A percentile compares a stretch with the other conserved stretches of the same genome.
phyloP scores from a whole-genome alignment of 2,113 vertebrate genomes.

The Hydropotes inermis region DNA sequence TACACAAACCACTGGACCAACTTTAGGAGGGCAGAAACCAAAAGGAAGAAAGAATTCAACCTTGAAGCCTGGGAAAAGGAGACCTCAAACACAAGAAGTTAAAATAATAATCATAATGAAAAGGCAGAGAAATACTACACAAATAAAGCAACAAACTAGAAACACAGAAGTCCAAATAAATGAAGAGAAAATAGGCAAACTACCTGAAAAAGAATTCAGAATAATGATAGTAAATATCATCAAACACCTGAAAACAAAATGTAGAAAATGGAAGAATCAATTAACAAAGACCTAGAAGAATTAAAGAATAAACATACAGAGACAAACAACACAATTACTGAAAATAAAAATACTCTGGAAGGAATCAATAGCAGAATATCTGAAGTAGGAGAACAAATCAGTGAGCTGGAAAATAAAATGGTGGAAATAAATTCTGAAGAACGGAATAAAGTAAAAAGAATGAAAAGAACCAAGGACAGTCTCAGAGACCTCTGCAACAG shows the following conservation, averaged over 20 bases:
- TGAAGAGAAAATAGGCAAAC: not conserved
- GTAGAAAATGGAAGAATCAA: not conserved
- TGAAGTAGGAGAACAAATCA: not conserved
- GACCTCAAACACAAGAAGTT: not conserved
- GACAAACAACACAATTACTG: not conserved
- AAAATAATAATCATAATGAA: not conserved
- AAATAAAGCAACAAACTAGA: not conserved
- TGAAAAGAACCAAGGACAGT: not conserved
- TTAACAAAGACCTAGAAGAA: not conserved
- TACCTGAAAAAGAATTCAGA: not conserved
- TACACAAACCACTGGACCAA: not conserved
- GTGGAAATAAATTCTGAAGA: not conserved
- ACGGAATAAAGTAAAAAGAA: not conserved
- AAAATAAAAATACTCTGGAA: not conserved
- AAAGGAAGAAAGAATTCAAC: not conserved
- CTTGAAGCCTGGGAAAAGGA: not conserved
- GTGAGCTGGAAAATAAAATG: not conserved
- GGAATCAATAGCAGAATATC: not conserved
- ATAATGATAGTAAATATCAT: not conserved
- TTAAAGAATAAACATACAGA: not conserved
- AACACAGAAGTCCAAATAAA: not conserved
- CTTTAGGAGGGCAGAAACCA: not conserved
- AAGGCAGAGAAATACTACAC: not conserved
- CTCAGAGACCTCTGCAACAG: not conserved
- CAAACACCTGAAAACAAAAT: not conserved